Evolutionary conservation across 2,797 vertebrate genomes (phyloP), one percentile per base, ranked within the genome.

Genomic region (Jordanella pulchra): DNA sequence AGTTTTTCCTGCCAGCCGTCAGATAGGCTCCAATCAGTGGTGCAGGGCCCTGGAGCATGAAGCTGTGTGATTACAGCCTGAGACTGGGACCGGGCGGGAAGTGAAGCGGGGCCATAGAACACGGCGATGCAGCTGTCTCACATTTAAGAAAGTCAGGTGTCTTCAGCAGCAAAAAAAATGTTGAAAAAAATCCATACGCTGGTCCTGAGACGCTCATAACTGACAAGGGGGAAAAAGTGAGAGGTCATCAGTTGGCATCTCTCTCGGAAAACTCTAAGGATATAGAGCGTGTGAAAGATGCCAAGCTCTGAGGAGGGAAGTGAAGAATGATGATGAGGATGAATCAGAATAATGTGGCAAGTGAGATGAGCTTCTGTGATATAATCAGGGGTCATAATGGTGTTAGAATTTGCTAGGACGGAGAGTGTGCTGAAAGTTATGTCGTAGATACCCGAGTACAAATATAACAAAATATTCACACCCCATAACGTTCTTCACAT

Each of bases 11-110:
- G 87, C 89, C 91, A 91, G 91, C 86, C 89, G 83, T 92, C 92
- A 93, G 91, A 91, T 89, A 90, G 89, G 77, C 91, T 93, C 91
- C 89, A 92, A 93, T 93, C 92, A 93, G 88, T 80, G 70, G 74
- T 17, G 45, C 39, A 44, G 80, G 78, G 89, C 90, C 88, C 84
- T 89, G 87, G 87, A 92, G 90, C 91, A 89, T 91, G 86, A 90
- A 89, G 86, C 85, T 86, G 87, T 91, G 89, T 90, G 90, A 93
- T 92, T 90, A 91, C 86, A 90, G 89, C 83, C 84, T 75, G 86
- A 86, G 82, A 87, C 82, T 47, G 79, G 83, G 83, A 84, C 80
- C 78, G 71, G 72, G 85, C 35, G 42, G 23, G 28, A 35, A 53
- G 35, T 47, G 48, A n/a, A 28, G 78, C 71, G 72, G 72, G 51